Conservation (phyloP, 2,888 invertebrate species). For the Heliconius charithonia region DNA sequence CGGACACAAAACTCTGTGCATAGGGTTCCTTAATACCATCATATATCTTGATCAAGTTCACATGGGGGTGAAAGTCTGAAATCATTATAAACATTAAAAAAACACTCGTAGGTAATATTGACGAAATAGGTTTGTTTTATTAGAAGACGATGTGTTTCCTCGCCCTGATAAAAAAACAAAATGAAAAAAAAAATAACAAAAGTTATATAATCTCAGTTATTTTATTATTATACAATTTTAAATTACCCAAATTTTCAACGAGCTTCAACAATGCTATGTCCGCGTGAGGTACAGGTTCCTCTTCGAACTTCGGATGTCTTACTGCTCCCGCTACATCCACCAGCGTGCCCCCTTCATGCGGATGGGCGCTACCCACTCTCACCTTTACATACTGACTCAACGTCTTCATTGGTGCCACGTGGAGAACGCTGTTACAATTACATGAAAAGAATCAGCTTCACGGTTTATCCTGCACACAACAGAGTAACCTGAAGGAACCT, state of each 20-base stretch:
- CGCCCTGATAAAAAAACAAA: no score
- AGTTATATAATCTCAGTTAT: no score
- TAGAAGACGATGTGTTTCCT: no score
- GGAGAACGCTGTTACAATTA: slow-evolving; percentile 63
- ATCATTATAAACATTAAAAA: neutral
- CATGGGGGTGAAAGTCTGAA: slow-evolving; percentile 60
- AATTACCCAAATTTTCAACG: slow-evolving; percentile 61
- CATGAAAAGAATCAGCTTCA: no score
- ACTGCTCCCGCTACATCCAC: slow-evolving; percentile 72
- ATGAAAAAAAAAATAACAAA: no score
- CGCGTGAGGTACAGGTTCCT: slow-evolving; percentile 78
- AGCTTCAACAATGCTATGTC: slow-evolving; percentile 75
- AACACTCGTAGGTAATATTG: neutral
- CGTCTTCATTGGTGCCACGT: slow-evolving; percentile 70
- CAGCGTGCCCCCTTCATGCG: slow-evolving; percentile 70
- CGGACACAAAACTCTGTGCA: slow-evolving; percentile 72
- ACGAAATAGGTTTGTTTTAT: no score
- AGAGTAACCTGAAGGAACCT: no score
- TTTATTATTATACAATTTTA: neutral
- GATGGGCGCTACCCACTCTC: slow-evolving; percentile 66
- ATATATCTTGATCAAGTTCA: slow-evolving; percentile 71
- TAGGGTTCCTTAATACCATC: slow-evolving; percentile 68
- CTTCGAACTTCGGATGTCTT: slow-evolving; percentile 77
- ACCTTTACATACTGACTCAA: slow-evolving; percentile 71
- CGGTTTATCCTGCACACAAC: no score